phyloP scores from a whole-genome alignment of 2,797 vertebrate species.

The Thripadectes ignobilis region DNA sequence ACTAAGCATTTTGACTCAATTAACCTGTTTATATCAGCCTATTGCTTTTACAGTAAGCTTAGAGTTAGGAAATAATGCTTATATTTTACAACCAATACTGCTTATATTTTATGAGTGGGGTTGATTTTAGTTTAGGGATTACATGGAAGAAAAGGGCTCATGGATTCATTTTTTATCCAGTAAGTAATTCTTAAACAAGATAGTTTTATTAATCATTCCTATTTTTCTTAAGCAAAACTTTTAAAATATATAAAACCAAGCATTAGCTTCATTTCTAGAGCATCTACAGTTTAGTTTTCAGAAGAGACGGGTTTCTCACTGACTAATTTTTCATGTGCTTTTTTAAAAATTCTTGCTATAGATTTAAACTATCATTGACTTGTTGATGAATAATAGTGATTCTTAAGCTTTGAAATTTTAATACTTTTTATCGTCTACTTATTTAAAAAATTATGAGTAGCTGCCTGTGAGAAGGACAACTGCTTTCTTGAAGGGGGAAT shows the following conservation, averaged over 20 bases:
- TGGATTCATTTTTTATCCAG: neutral
- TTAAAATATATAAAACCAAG: neutral
- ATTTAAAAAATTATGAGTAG: neutral
- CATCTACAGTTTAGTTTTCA: neutral
- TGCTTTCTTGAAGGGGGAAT: slow-evolving; percentile 10
- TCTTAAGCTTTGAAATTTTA: neutral
- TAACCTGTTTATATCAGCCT: neutral
- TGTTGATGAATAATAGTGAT: neutral
- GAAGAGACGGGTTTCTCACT: neutral
- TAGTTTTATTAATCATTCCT: neutral
- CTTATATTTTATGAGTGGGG: neutral
- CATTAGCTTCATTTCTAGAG: neutral
- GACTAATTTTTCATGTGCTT: neutral
- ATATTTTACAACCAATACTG: neutral
- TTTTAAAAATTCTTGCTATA: neutral
- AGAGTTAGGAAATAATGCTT: neutral
- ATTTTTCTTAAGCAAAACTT: neutral
- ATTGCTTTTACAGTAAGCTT: neutral
- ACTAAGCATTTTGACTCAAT: neutral
- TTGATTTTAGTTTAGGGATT: neutral
- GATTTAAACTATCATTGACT: neutral
- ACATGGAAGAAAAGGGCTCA: neutral
- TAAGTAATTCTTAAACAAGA: neutral
- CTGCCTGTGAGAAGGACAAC: neutral
- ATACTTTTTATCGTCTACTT: neutral